Evolutionary conservation across 2,888 invertebrate species (phyloP).

Genomic region (Drosophila prostipennis): DNA sequence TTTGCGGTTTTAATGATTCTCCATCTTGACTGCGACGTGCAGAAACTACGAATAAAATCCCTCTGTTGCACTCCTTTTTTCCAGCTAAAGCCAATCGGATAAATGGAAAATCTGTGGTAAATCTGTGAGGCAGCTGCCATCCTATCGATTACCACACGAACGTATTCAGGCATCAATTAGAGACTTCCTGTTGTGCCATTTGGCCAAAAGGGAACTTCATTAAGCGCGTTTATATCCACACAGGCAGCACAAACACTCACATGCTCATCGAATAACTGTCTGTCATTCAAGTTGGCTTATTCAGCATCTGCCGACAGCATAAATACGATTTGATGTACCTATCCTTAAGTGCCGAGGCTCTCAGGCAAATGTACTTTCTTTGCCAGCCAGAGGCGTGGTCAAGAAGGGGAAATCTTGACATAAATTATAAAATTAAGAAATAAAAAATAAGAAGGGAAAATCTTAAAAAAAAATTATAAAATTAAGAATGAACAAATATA

Average conservation of each 20-base stretch:
- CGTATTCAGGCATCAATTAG: conserved; percentile 62
- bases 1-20: neutral
- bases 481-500: neutral
- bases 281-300: conserved; percentile 51
- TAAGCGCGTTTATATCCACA: conserved; percentile 64
- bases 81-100: conserved; percentile 14
- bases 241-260: neutral
- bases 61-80: neutral
- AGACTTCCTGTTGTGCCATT: conserved; percentile 56
- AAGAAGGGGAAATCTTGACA: neutral
- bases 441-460: neutral
- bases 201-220: conserved; percentile 62
- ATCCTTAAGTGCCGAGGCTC: conserved; percentile 13
- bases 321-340: conserved; percentile 47
- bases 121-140: conserved; percentile 27
- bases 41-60: conserved; percentile 6
- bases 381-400: conserved; percentile 10
- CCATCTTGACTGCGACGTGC: neutral
- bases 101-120: conserved; percentile 34
- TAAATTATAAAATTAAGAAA: too few species aligned
- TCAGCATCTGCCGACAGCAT: conserved; percentile 55
- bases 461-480: too few species aligned
- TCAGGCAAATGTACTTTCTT: neutral
- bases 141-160: conserved; percentile 29
- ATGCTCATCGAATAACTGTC: conserved; percentile 19